phyloP scores from a whole-genome alignment of 2,113 vertebrate species.

The zebrafish (Danio rerio) region DNA sequence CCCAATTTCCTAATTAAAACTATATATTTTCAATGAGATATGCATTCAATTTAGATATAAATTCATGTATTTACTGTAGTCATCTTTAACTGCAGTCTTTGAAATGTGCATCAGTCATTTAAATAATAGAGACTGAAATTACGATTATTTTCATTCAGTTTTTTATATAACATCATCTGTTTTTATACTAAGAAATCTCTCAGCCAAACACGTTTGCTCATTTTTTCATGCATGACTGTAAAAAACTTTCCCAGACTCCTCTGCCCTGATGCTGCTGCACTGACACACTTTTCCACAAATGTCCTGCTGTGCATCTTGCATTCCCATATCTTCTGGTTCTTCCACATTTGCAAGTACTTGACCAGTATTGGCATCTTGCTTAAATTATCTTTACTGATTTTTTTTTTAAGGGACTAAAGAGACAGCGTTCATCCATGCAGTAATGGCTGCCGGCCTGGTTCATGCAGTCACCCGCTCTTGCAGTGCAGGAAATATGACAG shows the following conservation, averaged over 20 bases:
- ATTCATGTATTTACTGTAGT: too few relatives aligned
- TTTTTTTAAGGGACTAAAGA: constrained; percentile 89
- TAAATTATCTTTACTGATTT: background rate
- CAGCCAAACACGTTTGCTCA: background rate
- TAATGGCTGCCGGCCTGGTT: constrained; percentile 90
- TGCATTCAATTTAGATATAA: too few relatives aligned
- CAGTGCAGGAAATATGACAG: constrained; percentile 90
- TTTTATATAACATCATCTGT: background rate
- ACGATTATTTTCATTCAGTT: too few relatives aligned
- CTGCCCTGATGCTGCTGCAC: background rate
- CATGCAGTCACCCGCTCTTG: constrained; percentile 90
- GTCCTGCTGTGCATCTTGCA: background rate
- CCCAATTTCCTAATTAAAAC: too few relatives aligned
- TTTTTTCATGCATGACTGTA: background rate
- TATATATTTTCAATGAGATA: too few relatives aligned
- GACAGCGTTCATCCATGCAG: constrained; percentile 88
- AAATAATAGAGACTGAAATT: too few relatives aligned
- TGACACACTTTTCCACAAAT: background rate
- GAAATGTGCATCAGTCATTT: too few relatives aligned
- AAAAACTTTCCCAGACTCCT: background rate
- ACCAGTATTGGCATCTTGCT: background rate
- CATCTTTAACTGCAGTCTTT: too few relatives aligned
- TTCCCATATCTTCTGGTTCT: background rate
- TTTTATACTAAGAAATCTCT: background rate
- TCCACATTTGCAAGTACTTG: constrained; percentile 1